Conservation (phyloP, 2,797 vertebrate genomes). For the Falco berigora region DNA sequence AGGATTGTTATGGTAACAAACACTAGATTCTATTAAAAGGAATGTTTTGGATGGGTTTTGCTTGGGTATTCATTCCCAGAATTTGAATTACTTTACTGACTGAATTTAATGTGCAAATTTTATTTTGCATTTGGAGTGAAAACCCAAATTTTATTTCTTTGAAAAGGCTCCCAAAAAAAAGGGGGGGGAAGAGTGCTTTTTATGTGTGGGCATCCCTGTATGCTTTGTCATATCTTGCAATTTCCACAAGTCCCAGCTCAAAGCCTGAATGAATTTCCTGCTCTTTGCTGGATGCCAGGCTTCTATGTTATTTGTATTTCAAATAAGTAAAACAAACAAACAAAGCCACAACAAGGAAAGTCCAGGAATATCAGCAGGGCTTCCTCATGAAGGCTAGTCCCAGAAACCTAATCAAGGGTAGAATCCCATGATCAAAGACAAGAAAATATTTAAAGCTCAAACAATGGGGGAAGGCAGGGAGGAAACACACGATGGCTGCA, state of each 20-base stretch:
- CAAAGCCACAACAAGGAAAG: background rate
- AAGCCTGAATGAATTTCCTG: slow-evolving; percentile 56
- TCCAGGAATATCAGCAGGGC: background rate
- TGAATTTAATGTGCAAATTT: background rate
- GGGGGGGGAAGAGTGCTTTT: background rate
- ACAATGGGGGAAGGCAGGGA: background rate
- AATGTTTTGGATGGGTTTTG: background rate
- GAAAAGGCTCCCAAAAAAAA: background rate
- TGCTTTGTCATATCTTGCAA: slow-evolving; percentile 16
- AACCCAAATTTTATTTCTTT: background rate
- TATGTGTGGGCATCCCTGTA: background rate
- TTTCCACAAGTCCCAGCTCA: slow-evolving; percentile 25
- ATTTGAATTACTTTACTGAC: background rate
- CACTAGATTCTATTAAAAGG: background rate
- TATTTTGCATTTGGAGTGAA: background rate
- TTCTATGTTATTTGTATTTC: slow-evolving; percentile 30
- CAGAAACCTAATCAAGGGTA: background rate
- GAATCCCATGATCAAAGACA: background rate
- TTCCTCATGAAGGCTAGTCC: background rate
- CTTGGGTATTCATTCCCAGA: background rate
- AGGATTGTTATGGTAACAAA: slow-evolving; percentile 46
- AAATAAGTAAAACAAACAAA: slow-evolving; percentile 42
- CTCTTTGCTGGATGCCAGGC: slow-evolving; percentile 54
- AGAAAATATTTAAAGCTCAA: background rate
- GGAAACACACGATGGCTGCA: background rate